Evolutionary conservation across 2,888 invertebrate species (phyloP).

Genomic region (Athalia cordata): DNA sequence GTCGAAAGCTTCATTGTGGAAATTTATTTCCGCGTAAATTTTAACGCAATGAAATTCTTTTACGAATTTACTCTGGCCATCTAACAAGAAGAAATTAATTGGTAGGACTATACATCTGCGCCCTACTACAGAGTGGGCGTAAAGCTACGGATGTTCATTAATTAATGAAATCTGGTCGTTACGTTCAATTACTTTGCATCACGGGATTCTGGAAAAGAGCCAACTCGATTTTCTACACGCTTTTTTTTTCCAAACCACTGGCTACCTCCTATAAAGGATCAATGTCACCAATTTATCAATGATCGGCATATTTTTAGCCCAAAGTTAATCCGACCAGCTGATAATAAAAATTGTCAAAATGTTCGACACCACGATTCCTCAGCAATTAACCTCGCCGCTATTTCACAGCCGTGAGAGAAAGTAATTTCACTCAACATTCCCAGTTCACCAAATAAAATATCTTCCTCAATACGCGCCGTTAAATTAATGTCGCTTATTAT

Average conservation of each 20-base stretch:
- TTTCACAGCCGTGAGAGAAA: too few relatives aligned
- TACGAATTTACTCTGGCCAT: neutral
- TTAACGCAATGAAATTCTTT: neutral
- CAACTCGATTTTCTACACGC: slow-evolving; percentile 14
- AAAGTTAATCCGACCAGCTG: neutral
- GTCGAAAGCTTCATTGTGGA: neutral
- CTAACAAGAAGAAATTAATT: slow-evolving; percentile 11
- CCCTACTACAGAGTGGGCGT: too few relatives aligned
- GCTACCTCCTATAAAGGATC: neutral
- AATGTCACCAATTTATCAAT: neutral
- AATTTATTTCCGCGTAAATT: neutral
- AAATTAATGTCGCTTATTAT: too few relatives aligned
- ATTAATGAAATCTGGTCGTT: slow-evolving; percentile 19
- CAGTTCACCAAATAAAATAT: too few relatives aligned
- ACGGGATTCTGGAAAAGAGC: slow-evolving; percentile 20
- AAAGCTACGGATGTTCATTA: neutral
- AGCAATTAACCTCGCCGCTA: too few relatives aligned
- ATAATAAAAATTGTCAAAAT: neutral
- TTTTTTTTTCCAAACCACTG: neutral
- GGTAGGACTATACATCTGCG: neutral
- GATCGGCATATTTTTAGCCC: neutral
- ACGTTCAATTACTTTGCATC: slow-evolving; percentile 28
- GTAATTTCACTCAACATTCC: too few relatives aligned
- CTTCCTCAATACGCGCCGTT: too few relatives aligned
- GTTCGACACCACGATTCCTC: too few relatives aligned